These are phyloP conservation scores for Rallus limicola DNA, from an alignment of 2,113 vertebrate species.

Conservation along the genomic window DNA sequence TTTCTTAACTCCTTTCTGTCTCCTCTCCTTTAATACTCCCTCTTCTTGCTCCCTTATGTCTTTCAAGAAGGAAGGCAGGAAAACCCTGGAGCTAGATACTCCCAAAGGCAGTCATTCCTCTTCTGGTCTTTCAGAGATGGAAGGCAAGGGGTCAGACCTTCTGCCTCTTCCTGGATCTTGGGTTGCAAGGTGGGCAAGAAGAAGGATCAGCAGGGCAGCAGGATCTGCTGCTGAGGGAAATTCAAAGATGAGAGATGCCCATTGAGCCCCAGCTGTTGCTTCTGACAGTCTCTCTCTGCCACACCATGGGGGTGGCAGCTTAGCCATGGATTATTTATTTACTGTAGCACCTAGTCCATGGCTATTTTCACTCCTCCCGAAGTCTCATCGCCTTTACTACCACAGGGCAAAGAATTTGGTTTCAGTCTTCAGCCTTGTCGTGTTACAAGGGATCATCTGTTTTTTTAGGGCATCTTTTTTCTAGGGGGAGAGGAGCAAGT, in stretches of 20 bases:
- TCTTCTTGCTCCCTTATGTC: accelerated
- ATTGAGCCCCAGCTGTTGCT: neutral
- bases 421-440: neutral
- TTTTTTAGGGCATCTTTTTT: neutral
- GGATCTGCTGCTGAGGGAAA: neutral
- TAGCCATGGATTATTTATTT: neutral
- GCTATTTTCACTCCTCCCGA: neutral
- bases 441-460: neutral
- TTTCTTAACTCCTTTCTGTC: neutral
- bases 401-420: neutral
- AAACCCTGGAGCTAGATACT: neutral
- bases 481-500: neutral
- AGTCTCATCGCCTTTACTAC: neutral
- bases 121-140: neutral
- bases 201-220: neutral
- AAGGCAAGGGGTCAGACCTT: neutral
- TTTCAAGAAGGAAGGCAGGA: neutral
- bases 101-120: neutral
- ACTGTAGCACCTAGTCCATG: neutral
- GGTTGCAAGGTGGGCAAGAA: neutral
- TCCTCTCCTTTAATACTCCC: neutral
- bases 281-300: neutral
- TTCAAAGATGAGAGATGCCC: neutral
- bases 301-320: neutral
- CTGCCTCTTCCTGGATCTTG: neutral